phyloP scores from a whole-genome alignment of 2,888 invertebrate genomes.

The Rhagonycha fulva region DNA sequence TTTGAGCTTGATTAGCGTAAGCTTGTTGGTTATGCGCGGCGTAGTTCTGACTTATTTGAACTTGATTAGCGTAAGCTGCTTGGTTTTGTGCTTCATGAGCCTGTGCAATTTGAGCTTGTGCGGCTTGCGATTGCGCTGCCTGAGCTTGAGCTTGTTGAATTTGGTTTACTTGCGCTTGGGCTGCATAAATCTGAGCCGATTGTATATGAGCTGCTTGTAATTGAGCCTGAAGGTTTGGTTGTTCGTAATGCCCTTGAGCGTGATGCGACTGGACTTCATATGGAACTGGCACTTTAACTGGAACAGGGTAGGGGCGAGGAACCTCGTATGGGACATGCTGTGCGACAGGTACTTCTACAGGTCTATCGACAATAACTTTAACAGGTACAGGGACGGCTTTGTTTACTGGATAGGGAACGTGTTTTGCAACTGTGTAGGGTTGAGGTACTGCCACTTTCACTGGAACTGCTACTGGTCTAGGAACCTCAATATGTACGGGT shows the following conservation, averaged over 20 bases:
- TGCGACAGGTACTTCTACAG: conserved; percentile 70
- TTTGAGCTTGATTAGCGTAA: too few relatives aligned
- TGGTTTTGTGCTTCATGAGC: too few relatives aligned
- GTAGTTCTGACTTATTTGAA: not conserved
- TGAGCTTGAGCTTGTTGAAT: not conserved
- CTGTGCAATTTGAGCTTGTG: not conserved
- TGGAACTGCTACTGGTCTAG: conserved; percentile 65
- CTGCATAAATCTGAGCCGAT: not conserved
- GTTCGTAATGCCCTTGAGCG: not conserved
- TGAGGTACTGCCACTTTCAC: conserved; percentile 70
- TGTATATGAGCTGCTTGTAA: not conserved
- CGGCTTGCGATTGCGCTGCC: not conserved
- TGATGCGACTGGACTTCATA: conserved; percentile 32
- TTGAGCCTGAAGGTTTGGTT: not conserved
- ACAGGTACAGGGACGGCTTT: conserved; percentile 54
- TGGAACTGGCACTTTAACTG: conserved; percentile 68
- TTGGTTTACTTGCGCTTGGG: not conserved
- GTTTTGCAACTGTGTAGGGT: conserved; percentile 72
- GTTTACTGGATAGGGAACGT: conserved; percentile 67
- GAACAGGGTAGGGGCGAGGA: conserved; percentile 43
- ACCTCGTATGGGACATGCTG: conserved; percentile 60
- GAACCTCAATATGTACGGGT: conserved; percentile 64
- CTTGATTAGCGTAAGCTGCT: not conserved
- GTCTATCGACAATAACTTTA: conserved; percentile 68
- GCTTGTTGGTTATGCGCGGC: too few relatives aligned